These are phyloP conservation scores for Aleiodes sp. DNA, from an alignment of 1,140 invertebrate species.

Conservation along the genomic window DNA sequence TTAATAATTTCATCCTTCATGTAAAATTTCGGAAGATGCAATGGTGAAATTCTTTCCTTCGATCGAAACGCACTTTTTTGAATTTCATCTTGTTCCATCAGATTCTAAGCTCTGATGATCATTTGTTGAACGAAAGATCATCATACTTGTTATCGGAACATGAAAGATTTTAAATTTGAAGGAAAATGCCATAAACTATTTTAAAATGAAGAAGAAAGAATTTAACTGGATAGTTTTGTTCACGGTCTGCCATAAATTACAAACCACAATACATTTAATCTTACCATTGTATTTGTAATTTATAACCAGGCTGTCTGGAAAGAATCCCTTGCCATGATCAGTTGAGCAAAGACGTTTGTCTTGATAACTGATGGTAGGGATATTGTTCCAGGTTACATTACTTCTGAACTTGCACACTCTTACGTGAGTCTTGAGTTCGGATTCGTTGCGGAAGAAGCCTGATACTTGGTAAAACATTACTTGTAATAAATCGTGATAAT, in stretches of 20 bases:
- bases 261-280: neutral
- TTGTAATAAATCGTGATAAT: neutral
- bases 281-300: neutral
- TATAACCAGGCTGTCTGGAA: neutral
- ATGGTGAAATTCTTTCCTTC: too few relatives aligned
- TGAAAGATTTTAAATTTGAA: too few relatives aligned
- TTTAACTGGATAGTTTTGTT: neutral
- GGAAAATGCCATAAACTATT: too few relatives aligned
- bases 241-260: neutral
- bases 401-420: neutral
- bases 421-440: neutral
- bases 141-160: too few relatives aligned
- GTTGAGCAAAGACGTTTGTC: neutral
- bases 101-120: too few relatives aligned
- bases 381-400: neutral
- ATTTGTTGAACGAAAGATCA: too few relatives aligned
- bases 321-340: neutral
- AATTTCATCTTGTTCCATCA: too few relatives aligned
- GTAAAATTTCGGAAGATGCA: too few relatives aligned
- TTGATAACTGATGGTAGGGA: slow-evolving; percentile 9
- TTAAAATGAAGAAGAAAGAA: too few relatives aligned
- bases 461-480: neutral
- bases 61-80: too few relatives aligned
- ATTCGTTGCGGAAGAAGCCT: neutral
- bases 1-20: too few relatives aligned